Evolutionary conservation across 2,797 vertebrate genomes (phyloP).

Genomic region (Chelon auratus): DNA sequence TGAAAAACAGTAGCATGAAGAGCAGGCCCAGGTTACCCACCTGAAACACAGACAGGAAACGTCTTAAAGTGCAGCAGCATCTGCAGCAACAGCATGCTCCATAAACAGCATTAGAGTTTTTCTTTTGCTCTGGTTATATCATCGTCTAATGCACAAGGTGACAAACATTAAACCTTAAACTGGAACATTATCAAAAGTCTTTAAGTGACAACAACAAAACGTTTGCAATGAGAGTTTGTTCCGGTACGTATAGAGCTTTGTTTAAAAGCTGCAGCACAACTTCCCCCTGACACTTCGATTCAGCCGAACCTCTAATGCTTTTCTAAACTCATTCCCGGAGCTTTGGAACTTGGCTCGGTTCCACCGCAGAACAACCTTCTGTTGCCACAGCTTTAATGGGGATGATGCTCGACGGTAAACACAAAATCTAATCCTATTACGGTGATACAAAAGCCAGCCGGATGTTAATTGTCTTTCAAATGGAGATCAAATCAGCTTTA

Average conservation of each 20-base stretch:
- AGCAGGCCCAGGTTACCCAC: conserved; percentile 98
- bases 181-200: no score
- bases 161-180: no score
- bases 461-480: conserved; percentile 29
- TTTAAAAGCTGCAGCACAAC: conserved; percentile 7
- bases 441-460: conserved; percentile 33
- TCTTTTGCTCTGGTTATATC: no score
- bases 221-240: no score
- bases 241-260: no score
- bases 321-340: conserved; percentile 34
- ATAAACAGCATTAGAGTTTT: no score
- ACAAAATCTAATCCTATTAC: conserved; percentile 63
- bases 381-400: conserved; percentile 39
- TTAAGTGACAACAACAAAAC: no score
- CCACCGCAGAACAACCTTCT: conserved; percentile 39
- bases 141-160: no score
- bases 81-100: no score
- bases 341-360: conserved; percentile 51
- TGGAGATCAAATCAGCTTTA: neutral
- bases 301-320: conserved; percentile 28
- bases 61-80: no score
- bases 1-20: conserved; percentile 99
- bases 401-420: conserved; percentile 43
- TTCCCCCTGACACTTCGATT: conserved; percentile 33
- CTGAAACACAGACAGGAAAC: conserved; percentile 75